Percentiles rank a stretch among this genome's conserved stretches.
These are phyloP conservation scores for Geodia barretti DNA, from an alignment of 37 sponge, comb jelly and placozoan genomes.

Conservation along the genomic window DNA sequence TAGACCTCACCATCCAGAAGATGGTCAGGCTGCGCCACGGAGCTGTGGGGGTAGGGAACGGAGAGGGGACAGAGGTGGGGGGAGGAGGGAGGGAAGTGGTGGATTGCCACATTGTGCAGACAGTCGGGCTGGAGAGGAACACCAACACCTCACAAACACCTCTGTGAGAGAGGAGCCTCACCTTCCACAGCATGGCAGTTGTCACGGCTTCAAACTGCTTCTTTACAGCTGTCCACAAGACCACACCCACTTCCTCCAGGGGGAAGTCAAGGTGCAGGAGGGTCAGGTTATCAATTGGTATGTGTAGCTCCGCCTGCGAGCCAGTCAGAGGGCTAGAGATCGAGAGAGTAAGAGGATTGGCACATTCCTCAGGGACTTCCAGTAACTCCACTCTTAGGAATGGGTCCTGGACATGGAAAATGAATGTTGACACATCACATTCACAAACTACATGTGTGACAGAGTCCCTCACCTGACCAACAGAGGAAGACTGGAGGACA, in stretches of 20 bases:
- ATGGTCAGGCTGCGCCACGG: not conserved
- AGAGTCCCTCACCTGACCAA: not conserved
- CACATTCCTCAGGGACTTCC: no score
- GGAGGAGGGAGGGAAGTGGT: conserved; percentile 26
- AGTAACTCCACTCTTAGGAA: no score
- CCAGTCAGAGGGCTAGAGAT: not conserved
- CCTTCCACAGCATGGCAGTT: conserved; percentile 33
- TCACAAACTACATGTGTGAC: no score
- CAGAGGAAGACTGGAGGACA: not conserved
- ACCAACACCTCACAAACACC: not conserved
- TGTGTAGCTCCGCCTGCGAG: not conserved
- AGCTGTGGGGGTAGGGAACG: conserved; percentile 39
- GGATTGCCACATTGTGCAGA: conserved; percentile 28
- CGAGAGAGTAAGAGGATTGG: conserved; percentile 11
- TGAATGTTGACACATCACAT: no score
- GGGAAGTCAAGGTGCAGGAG: not conserved
- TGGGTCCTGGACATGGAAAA: no score
- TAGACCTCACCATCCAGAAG: not conserved
- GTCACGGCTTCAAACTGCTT: conserved; percentile 19
- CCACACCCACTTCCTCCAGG: not conserved
- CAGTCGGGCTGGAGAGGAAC: conserved; percentile 3
- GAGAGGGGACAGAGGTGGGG: conserved; percentile 56
- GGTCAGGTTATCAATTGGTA: conserved; percentile 30
- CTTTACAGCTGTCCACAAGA: conserved; percentile 17
- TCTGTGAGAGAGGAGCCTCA: not conserved